A percentile compares a stretch with the other conserved stretches of the same genome.
These are phyloP conservation scores for Peromyscus eremicus DNA, from an alignment of 2,797 vertebrate species.

Conservation along the genomic window DNA sequence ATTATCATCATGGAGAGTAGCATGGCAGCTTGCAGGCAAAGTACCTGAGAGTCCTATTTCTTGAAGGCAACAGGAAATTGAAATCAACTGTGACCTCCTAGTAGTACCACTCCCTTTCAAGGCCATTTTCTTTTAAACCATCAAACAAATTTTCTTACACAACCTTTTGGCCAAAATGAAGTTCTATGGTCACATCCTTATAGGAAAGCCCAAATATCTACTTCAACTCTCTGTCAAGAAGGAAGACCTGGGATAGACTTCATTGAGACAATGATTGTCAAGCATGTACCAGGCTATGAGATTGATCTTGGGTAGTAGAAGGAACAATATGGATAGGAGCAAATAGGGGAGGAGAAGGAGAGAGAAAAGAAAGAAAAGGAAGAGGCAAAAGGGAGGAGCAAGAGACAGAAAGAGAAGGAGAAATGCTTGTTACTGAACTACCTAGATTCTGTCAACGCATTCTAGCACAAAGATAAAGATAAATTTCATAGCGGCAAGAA, in stretches of 20 bases:
- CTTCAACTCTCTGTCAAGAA: not conserved
- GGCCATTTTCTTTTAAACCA: not conserved
- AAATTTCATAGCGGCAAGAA: not conserved
- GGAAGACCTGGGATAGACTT: not conserved
- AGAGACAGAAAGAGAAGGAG: not conserved
- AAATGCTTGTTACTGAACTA: not conserved
- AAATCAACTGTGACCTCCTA: not conserved
- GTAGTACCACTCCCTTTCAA: not conserved
- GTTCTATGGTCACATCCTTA: not conserved
- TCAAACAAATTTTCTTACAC: not conserved
- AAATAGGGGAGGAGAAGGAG: not conserved
- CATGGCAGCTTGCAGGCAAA: not conserved
- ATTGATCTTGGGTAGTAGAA: not conserved
- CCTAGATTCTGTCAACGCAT: not conserved
- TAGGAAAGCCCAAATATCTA: not conserved
- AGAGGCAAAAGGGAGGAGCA: not conserved
- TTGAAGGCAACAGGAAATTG: not conserved
- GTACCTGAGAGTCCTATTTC: not conserved
- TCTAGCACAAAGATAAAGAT: not conserved
- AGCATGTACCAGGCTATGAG: too few species aligned
- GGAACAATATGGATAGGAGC: not conserved
- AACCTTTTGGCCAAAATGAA: not conserved
- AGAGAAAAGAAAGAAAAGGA: not conserved
- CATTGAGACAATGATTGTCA: not conserved
- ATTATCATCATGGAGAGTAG: not conserved